phyloP scores from a whole-genome alignment of 2,113 vertebrate genomes.

The Isichthys henryi region DNA sequence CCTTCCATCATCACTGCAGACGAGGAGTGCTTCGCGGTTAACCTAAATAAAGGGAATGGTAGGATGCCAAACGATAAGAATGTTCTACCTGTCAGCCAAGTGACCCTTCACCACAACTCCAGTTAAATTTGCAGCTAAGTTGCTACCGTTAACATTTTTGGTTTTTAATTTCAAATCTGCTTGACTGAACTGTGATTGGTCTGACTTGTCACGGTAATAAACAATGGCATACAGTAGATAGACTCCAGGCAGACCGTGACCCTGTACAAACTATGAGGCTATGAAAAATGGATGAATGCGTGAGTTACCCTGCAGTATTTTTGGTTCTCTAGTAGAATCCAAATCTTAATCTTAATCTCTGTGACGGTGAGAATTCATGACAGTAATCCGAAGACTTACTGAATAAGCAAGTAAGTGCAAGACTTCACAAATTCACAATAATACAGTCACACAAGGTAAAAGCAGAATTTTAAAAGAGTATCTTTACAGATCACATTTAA shows the following conservation, averaged over 20 bases:
- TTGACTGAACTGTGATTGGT: background rate
- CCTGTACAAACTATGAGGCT: background rate
- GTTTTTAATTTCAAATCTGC: background rate
- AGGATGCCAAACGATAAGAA: background rate
- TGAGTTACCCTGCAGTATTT: background rate
- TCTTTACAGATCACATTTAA: background rate
- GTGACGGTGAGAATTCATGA: background rate
- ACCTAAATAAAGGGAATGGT: background rate
- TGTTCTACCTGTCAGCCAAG: background rate
- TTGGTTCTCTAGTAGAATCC: background rate
- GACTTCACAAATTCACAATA: background rate
- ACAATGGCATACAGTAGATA: background rate
- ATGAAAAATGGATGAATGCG: background rate
- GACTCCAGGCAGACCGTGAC: background rate
- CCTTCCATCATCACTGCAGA: background rate
- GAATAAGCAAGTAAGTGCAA: background rate
- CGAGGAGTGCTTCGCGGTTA: background rate
- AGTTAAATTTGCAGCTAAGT: background rate
- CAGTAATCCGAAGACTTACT: background rate
- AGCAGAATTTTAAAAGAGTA: background rate
- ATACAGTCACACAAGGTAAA: background rate
- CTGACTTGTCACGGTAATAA: background rate
- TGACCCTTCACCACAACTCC: background rate
- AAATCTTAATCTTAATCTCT: background rate
- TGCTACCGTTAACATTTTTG: background rate